Conservation (phyloP, 2,888 invertebrate genomes). For the Drosophila anomelani region DNA sequence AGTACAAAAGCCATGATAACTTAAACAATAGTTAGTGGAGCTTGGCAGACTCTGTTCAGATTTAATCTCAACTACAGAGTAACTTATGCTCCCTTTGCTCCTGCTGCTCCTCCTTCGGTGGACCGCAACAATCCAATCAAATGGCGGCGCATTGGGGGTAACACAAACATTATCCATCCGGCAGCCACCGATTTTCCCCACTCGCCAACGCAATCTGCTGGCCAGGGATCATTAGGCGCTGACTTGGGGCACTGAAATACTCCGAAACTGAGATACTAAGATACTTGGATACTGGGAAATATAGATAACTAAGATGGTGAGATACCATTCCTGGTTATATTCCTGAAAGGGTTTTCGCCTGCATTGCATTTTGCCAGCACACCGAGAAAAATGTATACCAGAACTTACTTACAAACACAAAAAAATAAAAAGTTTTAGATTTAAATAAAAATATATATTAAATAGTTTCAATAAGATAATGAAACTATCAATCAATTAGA, state of each 20-base stretch:
- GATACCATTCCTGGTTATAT: not conserved
- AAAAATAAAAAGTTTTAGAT: not conserved
- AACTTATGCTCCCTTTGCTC: not conserved
- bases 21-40: not conserved
- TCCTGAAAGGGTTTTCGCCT: not conserved
- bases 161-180: conserved; percentile 62
- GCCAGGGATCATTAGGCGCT: conserved; percentile 78
- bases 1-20: not conserved
- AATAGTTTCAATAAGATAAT: not conserved
- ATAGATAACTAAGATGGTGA: not conserved
- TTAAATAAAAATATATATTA: not conserved
- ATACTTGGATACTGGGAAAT: not conserved
- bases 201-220: conserved; percentile 48
- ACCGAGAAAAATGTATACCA: not conserved
- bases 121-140: conserved; percentile 58
- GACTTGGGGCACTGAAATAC: not conserved
- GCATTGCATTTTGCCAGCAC: not conserved
- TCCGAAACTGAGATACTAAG: not conserved
- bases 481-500: no score
- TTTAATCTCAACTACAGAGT: not conserved
- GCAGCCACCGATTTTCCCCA: conserved; percentile 11
- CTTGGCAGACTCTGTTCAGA: not conserved
- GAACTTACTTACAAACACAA: not conserved
- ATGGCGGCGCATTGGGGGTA: conserved; percentile 52
- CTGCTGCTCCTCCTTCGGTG: not conserved